A percentile compares a stretch with the other conserved stretches of the same genome.
phyloP scores from a whole-genome alignment of 1,140 invertebrate species.

The Heliconius congener region DNA sequence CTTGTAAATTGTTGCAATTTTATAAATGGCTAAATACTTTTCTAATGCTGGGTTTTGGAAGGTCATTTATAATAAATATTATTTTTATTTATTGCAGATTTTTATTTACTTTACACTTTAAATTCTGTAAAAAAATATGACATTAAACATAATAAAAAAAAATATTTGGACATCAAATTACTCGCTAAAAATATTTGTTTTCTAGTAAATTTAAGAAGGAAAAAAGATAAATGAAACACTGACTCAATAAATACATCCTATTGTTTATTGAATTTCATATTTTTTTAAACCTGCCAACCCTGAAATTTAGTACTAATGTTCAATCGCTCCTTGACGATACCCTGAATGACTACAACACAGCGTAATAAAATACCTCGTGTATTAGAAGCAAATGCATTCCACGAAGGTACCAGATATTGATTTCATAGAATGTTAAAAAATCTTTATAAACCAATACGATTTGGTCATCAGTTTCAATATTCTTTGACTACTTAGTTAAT shows the following conservation, averaged over 20 bases:
- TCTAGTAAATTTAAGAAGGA: not conserved
- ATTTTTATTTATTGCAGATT: not conserved
- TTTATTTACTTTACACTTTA: not conserved
- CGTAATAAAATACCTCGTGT: not conserved
- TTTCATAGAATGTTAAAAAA: not conserved
- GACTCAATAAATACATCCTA: slow-evolving; percentile 11
- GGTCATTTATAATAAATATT: not conserved
- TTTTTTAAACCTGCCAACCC: slow-evolving; percentile 24
- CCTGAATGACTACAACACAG: not conserved
- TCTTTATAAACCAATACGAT: not conserved
- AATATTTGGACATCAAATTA: not conserved
- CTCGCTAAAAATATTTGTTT: not conserved
- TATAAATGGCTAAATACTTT: not conserved
- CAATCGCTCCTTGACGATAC: not conserved
- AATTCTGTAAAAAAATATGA: not conserved
- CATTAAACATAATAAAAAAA: not conserved
- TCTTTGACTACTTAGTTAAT: not conserved
- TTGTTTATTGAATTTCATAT: slow-evolving; percentile 24
- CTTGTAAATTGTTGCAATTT: not conserved
- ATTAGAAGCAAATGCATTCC: not conserved
- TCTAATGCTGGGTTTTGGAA: not conserved
- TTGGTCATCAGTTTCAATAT: not conserved
- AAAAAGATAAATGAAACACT: slow-evolving; percentile 18
- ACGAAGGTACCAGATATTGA: not conserved
- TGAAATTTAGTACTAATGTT: slow-evolving; percentile 17